These are phyloP conservation scores for Melitaea athalia DNA, from an alignment of 2,888 invertebrate species.

Conservation along the genomic window DNA sequence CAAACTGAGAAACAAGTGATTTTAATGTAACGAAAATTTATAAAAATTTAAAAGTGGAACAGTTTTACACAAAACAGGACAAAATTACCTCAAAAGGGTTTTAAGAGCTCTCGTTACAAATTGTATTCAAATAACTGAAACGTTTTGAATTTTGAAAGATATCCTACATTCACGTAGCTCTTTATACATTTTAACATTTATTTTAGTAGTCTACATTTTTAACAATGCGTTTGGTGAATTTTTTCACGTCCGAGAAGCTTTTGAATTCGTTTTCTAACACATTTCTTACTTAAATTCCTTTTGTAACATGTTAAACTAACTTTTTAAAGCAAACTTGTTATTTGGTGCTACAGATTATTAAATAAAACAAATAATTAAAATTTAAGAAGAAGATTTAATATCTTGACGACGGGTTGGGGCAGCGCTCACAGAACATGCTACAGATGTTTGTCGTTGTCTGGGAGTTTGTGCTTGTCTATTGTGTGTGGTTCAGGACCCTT, in stretches of 20 bases:
- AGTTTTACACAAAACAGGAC: not conserved
- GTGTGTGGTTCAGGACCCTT: too few relatives aligned
- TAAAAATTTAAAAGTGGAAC: not conserved
- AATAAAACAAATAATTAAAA: too few relatives aligned
- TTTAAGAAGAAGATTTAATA: too few relatives aligned
- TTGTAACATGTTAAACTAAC: not conserved
- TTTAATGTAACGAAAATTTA: not conserved
- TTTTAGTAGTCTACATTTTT: not conserved
- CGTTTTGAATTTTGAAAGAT: constrained; percentile 8
- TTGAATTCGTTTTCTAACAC: not conserved
- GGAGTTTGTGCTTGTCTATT: too few relatives aligned
- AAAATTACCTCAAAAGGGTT: constrained; percentile 2
- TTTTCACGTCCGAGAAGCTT: not conserved
- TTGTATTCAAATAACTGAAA: constrained; percentile 8
- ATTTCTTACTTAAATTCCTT: not conserved
- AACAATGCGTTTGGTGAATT: not conserved
- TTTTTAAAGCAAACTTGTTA: not conserved
- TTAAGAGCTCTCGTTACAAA: constrained; percentile 1
- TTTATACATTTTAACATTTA: constrained; percentile 2
- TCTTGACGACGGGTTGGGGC: too few relatives aligned
- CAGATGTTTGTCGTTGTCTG: too few relatives aligned
- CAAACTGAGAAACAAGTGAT: not conserved
- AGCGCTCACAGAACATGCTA: too few relatives aligned
- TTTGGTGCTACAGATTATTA: not conserved
- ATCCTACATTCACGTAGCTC: not conserved